Evolutionary conservation across 2,797 vertebrate species (phyloP).

Genomic region (Oryzias dopingdopingensis): DNA sequence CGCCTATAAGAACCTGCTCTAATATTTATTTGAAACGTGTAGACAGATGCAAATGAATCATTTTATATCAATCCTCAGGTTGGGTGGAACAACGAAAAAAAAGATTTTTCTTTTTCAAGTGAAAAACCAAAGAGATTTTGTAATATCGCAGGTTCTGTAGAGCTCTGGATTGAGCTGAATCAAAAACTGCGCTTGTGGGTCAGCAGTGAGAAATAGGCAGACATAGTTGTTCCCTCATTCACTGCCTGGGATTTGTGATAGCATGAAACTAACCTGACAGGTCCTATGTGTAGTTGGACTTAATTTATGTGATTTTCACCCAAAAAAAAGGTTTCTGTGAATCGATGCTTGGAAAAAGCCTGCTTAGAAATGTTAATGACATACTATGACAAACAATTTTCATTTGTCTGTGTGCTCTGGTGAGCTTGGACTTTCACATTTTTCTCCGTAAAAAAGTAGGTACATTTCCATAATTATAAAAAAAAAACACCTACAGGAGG

Average conservation of each 20-base stretch:
- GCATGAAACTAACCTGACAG: not conserved
- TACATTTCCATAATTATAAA: not conserved
- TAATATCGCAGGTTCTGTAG: too few species aligned
- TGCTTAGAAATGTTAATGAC: not conserved
- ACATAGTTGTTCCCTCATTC: not conserved
- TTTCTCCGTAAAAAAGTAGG: not conserved
- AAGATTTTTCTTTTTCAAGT: too few species aligned
- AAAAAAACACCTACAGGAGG: not conserved
- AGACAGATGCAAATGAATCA: too few species aligned
- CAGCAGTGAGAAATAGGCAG: too few species aligned
- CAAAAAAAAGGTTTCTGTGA: too few species aligned
- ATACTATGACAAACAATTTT: not conserved
- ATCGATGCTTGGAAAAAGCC: not conserved
- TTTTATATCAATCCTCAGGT: too few species aligned
- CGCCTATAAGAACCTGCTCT: too few species aligned
- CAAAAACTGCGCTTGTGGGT: too few species aligned
- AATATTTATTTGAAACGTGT: too few species aligned
- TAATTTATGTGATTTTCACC: slow-evolving; percentile 1
- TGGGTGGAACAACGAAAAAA: too few species aligned
- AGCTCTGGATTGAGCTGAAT: not conserved
- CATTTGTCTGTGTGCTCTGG: not conserved
- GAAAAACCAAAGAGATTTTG: too few species aligned
- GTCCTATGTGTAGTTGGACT: not conserved
- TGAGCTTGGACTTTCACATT: too few species aligned
- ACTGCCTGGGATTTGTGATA: not conserved